phyloP scores from a whole-genome alignment of 2,888 invertebrate genomes.

The Eubasilissa splendida region DNA sequence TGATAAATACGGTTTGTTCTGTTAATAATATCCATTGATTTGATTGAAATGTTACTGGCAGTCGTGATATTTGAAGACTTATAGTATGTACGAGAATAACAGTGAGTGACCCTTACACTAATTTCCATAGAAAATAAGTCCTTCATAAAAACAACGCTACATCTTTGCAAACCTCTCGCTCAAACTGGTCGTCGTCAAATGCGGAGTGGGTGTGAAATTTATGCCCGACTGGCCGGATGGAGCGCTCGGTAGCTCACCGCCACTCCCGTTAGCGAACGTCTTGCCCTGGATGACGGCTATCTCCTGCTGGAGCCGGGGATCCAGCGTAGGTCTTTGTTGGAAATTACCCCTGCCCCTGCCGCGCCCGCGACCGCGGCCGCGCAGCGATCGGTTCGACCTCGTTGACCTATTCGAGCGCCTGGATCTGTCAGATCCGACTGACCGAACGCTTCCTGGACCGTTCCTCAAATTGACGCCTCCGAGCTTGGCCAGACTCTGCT shows the following conservation, averaged over 20 bases:
- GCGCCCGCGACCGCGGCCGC: slow-evolving; percentile 63
- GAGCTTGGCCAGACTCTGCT: slow-evolving; percentile 67
- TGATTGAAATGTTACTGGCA: too few relatives aligned
- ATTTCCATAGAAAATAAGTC: too few relatives aligned
- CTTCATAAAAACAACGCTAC: slow-evolving; percentile 21
- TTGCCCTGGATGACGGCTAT: slow-evolving; percentile 70
- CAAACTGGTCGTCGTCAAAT: slow-evolving; percentile 66
- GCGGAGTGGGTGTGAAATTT: slow-evolving; percentile 67
- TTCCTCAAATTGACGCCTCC: slow-evolving; percentile 65
- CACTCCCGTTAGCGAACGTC: slow-evolving; percentile 60
- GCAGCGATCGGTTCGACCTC: slow-evolving; percentile 50
- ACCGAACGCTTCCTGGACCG: slow-evolving; percentile 68
- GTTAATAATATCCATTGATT: too few relatives aligned
- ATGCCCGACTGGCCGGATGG: slow-evolving; percentile 61
- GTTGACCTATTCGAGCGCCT: slow-evolving; percentile 61
- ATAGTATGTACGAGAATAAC: too few relatives aligned
- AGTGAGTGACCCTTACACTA: too few relatives aligned
- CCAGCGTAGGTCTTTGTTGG: slow-evolving; percentile 66
- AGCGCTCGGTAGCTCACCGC: slow-evolving; percentile 29
- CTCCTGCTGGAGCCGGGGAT: slow-evolving; percentile 68
- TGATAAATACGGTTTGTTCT: too few relatives aligned
- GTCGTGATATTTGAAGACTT: too few relatives aligned
- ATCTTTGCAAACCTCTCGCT: slow-evolving; percentile 68
- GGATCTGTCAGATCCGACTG: slow-evolving; percentile 66
- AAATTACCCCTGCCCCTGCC: slow-evolving; percentile 67